These are phyloP conservation scores for Patella depressa DNA, from an alignment of 2,888 invertebrate species.

Conservation along the genomic window DNA sequence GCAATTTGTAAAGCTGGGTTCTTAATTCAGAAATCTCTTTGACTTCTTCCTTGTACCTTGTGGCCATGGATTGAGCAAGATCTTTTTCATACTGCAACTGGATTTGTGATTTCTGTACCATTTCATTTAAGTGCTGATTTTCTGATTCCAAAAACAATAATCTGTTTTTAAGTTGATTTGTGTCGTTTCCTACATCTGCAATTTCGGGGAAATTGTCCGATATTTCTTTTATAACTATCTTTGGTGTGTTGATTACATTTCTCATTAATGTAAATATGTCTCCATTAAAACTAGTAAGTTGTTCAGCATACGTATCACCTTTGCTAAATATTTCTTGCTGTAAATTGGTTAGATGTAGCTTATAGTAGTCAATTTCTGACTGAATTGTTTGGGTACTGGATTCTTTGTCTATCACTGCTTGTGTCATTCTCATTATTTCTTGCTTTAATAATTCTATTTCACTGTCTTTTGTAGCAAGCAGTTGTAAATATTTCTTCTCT, in stretches of 20 bases:
- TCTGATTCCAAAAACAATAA: not conserved
- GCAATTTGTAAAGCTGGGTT: not conserved
- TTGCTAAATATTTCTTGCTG: conserved; percentile 19
- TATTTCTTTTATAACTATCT: not conserved
- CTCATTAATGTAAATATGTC: conserved; percentile 8
- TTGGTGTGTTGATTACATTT: not conserved
- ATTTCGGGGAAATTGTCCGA: too few species aligned
- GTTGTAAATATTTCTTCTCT: conserved; percentile 38
- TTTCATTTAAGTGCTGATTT: conserved; percentile 9
- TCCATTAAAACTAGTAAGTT: conserved; percentile 12
- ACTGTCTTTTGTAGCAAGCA: conserved; percentile 30
- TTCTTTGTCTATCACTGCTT: conserved; percentile 29
- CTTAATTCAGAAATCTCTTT: not conserved
- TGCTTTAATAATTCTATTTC: conserved; percentile 26
- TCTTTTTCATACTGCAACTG: conserved; percentile 14
- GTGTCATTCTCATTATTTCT: conserved; percentile 28
- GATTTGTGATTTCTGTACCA: conserved; percentile 13
- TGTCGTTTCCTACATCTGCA: not conserved
- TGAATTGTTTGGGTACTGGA: conserved; percentile 33
- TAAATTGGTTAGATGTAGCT: conserved; percentile 27
- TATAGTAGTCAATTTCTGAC: conserved; percentile 32
- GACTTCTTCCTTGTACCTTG: not conserved
- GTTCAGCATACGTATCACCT: conserved; percentile 9
- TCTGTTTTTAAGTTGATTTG: not conserved
- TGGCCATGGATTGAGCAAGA: not conserved